Base-by-base conservation (phyloP, 2,797 vertebrate species). In the Sciaenops ocellatus region DNA sequence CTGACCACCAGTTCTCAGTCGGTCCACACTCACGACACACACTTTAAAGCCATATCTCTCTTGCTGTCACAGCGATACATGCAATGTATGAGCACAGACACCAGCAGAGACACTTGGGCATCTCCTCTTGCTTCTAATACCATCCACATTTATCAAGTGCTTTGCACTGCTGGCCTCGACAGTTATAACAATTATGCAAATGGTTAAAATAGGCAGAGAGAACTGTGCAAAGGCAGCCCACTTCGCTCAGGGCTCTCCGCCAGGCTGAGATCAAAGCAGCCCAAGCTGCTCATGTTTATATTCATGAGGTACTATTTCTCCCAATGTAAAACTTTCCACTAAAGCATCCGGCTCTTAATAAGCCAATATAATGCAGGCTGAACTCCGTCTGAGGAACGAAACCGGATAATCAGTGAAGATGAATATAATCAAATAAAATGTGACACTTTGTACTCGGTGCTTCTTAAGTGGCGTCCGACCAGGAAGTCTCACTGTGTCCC, bases 211-310 rank as follows among this genome's bases (percentile, higher is more conserved):
- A 60, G 89, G 80, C 78, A 85, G 77, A 69, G 80, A 81, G 78
- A 81, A 86, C 74, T 61, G 61, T 70, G 82, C 81, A 83, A 59
- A 48, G 30, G 74, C 69, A 84, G 79, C 87, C 89, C 86, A 87
- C 91, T 93, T 85, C 83, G 79, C 87, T 83, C 63, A 61, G 80
- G 79, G 81, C 85, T 91, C 85, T 86, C 78, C 78, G 85, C 87
- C 89, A 90, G 87, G 63, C 79, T 34, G 38, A 90, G 89, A 94
- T 93, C 90, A 94, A 91, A 93, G 88, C 78, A 77, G 84, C 69
- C 70, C 77, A 80, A 82, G 81, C 87, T 86, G 80, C 89, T 94
- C 93, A 94, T 94, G 93, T 84, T 94, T 94, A 78, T 90, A 94
- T 93, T 92, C 93, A 94, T 91, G 85, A 90, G 81, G 82, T 77